A percentile compares a stretch with the other conserved stretches of the same genome.
phyloP scores from a whole-genome alignment of 1,140 invertebrate genomes.

The Bilobella aurantiaca region DNA sequence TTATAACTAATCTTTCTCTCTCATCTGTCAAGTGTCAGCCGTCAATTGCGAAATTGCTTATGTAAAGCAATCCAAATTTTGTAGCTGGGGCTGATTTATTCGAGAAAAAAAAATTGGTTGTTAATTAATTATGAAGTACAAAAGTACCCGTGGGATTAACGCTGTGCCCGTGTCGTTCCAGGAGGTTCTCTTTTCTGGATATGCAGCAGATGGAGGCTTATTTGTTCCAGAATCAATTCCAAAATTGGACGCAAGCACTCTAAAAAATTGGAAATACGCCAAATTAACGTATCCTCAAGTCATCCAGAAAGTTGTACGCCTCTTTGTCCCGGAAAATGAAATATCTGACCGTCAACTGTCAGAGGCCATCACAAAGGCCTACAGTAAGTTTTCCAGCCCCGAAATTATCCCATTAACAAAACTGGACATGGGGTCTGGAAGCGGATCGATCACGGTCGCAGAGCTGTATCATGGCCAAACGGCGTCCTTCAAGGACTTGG shows the following conservation, averaged over 20 bases:
- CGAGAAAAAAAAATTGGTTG: too few species aligned
- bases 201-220: slow-evolving; percentile 44
- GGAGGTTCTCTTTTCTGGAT: slow-evolving; percentile 41
- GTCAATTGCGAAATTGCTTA: background rate
- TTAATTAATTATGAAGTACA: slow-evolving; percentile 42
- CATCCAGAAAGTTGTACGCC: slow-evolving; percentile 39
- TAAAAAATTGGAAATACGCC: slow-evolving; percentile 38
- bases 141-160: slow-evolving; percentile 39
- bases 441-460: slow-evolving; percentile 23
- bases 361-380: slow-evolving; percentile 8
- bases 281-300: slow-evolving; percentile 40
- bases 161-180: slow-evolving; percentile 38
- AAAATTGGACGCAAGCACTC: slow-evolving; percentile 32
- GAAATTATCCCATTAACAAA: slow-evolving; percentile 1
- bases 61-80: background rate
- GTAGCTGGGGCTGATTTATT: background rate
- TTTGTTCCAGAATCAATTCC: slow-evolving; percentile 42
- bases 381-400: slow-evolving; percentile 9
- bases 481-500: slow-evolving; percentile 45
- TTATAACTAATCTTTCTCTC: too few species aligned
- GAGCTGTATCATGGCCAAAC: slow-evolving; percentile 44
- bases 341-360: slow-evolving; percentile 36
- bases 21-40: too few species aligned
- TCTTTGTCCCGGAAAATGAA: slow-evolving; percentile 42
- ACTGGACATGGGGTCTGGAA: slow-evolving; percentile 4